Percentiles rank a stretch among this genome's conserved stretches.
Evolutionary conservation across 1,140 invertebrate species (phyloP).

Genomic region (Pantala flavescens): DNA sequence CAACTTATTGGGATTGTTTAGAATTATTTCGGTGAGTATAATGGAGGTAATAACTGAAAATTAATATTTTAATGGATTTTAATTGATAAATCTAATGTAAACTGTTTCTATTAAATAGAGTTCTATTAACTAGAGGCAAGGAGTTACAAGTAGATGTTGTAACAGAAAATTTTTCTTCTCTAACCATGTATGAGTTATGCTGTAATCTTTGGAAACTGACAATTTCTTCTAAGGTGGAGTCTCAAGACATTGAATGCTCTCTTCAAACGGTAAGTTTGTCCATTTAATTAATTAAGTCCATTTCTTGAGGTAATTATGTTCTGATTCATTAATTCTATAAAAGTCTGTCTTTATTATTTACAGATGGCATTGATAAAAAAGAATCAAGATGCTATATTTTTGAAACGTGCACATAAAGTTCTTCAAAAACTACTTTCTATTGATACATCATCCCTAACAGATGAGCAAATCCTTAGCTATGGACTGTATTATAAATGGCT

Average conservation of each 20-base stretch:
- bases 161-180: background rate
- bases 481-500: background rate
- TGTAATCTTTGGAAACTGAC: background rate
- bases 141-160: background rate
- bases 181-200: background rate
- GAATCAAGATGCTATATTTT: background rate
- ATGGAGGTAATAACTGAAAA: background rate
- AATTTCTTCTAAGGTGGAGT: background rate
- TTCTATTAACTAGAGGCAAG: background rate
- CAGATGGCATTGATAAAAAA: background rate
- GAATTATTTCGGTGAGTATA: constrained; percentile 19
- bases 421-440: background rate
- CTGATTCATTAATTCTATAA: too few species aligned
- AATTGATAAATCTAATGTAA: background rate
- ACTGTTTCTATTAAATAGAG: background rate
- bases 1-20: constrained; percentile 21
- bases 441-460: background rate
- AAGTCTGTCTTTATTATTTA: background rate
- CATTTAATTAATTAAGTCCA: too few species aligned
- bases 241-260: background rate
- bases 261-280: background rate
- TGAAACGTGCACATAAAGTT: background rate
- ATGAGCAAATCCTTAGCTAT: background rate
- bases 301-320: too few species aligned
- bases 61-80: background rate